Percentiles rank a stretch among this genome's conserved stretches.
phyloP scores from a whole-genome alignment of 2,888 invertebrate species.

The Fragum fragum region DNA sequence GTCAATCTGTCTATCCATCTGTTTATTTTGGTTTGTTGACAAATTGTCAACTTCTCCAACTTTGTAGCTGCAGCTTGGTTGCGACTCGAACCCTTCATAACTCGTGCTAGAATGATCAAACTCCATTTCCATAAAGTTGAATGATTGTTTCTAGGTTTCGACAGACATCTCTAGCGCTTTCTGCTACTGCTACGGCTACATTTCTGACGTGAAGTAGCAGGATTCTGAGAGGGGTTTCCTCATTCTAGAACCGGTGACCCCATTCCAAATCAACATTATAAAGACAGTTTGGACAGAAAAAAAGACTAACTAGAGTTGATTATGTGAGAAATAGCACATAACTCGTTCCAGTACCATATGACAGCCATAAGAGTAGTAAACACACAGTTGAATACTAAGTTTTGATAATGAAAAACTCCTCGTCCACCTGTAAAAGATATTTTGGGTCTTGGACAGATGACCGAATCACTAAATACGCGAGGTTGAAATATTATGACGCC shows the following conservation, averaged over 20 bases:
- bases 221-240: constrained; percentile 60
- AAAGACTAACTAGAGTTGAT: not conserved
- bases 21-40: constrained; percentile 63
- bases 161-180: not conserved
- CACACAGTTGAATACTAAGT: not conserved
- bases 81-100: not conserved
- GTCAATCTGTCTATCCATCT: constrained; percentile 56
- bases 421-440: constrained; percentile 76
- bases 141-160: not conserved
- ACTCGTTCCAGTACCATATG: not conserved
- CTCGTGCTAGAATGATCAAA: not conserved
- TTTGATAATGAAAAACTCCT: constrained; percentile 15
- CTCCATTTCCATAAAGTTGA: not conserved
- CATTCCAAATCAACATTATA: constrained; percentile 28
- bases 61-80: constrained; percentile 20
- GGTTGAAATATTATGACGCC: constrained; percentile 62
- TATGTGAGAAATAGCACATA: not conserved
- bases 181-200: constrained; percentile 37
- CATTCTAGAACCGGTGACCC: constrained; percentile 57
- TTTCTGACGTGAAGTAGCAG: constrained; percentile 20
- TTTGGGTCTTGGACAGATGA: constrained; percentile 69
- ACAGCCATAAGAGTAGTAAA: not conserved
- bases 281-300: not conserved
- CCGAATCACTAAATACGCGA: constrained; percentile 69
- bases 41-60: constrained; percentile 66